A percentile compares a stretch with the other conserved stretches of the same genome.
These are phyloP conservation scores for Sabatieria punctata DNA, from an alignment of 2,888 invertebrate species.

Conservation along the genomic window DNA sequence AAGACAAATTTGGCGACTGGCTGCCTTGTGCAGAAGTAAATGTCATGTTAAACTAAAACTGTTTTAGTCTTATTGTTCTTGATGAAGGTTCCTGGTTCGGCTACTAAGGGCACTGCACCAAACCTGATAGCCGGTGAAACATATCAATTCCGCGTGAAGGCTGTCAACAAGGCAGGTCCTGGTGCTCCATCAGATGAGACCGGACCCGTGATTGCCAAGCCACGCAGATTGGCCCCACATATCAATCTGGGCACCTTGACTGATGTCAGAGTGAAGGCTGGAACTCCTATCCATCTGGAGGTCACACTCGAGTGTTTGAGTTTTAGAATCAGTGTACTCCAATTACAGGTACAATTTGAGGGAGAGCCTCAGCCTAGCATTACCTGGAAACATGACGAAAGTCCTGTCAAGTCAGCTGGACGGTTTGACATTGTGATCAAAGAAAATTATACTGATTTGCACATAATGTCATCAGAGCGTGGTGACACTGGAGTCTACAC, in stretches of 20 bases:
- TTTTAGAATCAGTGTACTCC: too few species aligned
- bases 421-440: slow-evolving; percentile 73
- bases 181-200: slow-evolving; percentile 75
- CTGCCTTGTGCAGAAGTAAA: slow-evolving; percentile 21
- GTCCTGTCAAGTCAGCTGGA: slow-evolving; percentile 47
- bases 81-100: slow-evolving; percentile 48
- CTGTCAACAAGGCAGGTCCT: slow-evolving; percentile 77
- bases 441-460: slow-evolving; percentile 63
- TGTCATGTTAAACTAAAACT: neutral
- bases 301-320: too few species aligned
- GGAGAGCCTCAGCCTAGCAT: slow-evolving; percentile 83
- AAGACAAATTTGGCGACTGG: slow-evolving; percentile 30
- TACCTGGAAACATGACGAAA: slow-evolving; percentile 59
- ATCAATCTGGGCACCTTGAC: slow-evolving; percentile 70
- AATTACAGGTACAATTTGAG: too few species aligned
- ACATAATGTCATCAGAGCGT: slow-evolving; percentile 72
- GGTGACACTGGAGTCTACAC: slow-evolving; percentile 77
- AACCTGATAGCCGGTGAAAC: slow-evolving; percentile 73
- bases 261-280: slow-evolving; percentile 72
- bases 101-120: slow-evolving; percentile 60
- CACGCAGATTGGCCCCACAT: slow-evolving; percentile 53
- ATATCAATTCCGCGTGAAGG: slow-evolving; percentile 61
- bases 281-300: slow-evolving; percentile 78
- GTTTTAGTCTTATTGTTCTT: neutral
- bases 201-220: slow-evolving; percentile 64